These are phyloP conservation scores for Phorcus lineatus DNA, from an alignment of 2,888 invertebrate species.

Conservation along the genomic window DNA sequence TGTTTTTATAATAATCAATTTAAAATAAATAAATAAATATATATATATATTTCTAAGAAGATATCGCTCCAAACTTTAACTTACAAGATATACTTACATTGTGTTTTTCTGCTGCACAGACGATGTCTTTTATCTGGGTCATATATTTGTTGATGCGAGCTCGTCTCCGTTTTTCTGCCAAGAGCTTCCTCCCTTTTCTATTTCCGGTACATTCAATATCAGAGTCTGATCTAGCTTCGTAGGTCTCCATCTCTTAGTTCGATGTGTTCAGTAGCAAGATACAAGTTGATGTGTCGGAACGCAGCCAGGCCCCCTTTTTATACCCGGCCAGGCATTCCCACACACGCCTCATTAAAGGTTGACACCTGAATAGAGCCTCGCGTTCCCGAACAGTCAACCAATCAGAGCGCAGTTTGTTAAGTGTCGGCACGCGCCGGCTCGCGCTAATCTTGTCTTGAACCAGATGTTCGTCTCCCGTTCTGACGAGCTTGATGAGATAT, in stretches of 20 bases:
- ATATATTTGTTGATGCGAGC: slow-evolving; percentile 37
- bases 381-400: slow-evolving; percentile 32
- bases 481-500: too few relatives aligned
- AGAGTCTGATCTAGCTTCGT: background rate
- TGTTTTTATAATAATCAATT: too few relatives aligned
- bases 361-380: slow-evolving; percentile 13
- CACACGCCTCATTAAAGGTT: slow-evolving; percentile 15
- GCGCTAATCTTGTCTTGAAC: background rate
- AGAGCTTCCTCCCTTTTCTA: slow-evolving; percentile 31
- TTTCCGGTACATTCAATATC: background rate
- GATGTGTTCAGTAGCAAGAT: background rate
- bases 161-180: slow-evolving; percentile 38
- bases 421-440: slow-evolving; percentile 7
- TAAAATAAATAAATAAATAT: too few relatives aligned
- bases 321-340: background rate
- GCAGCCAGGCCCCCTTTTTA: background rate
- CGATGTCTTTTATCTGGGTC: slow-evolving; percentile 31
- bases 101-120: slow-evolving; percentile 31
- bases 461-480: slow-evolving; percentile 8
- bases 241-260: background rate
- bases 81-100: slow-evolving; percentile 32
- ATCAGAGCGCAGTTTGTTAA: slow-evolving; percentile 20
- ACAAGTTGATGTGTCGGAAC: slow-evolving; percentile 3
- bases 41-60: too few relatives aligned
- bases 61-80: too few relatives aligned